Percentiles rank a stretch among this genome's conserved stretches.
phyloP scores from a whole-genome alignment of 2,113 vertebrate species.

The Protobothrops mucrosquamatus region DNA sequence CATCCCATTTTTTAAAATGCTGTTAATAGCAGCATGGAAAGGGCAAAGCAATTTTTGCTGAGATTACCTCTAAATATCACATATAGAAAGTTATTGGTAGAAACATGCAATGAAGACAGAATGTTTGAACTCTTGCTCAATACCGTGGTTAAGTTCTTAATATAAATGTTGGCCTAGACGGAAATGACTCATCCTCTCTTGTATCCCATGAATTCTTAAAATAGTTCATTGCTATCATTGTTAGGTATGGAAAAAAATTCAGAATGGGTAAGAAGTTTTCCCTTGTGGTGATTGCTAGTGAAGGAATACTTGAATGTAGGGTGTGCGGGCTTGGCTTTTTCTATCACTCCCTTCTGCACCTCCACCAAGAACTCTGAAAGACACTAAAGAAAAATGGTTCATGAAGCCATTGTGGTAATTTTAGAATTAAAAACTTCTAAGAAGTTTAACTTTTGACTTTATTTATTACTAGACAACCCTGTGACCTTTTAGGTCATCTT shows the following conservation, averaged over 20 bases:
- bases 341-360: neutral
- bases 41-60: neutral
- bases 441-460: neutral
- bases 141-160: neutral
- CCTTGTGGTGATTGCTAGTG: neutral
- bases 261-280: neutral
- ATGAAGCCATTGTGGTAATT: neutral
- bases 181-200: neutral
- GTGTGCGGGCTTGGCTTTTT: neutral
- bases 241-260: neutral
- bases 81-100: neutral
- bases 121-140: neutral
- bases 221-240: neutral
- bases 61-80: neutral
- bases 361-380: conserved; percentile 13
- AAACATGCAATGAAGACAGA: neutral
- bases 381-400: neutral
- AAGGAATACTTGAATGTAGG: neutral
- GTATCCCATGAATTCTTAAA: neutral
- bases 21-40: neutral
- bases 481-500: neutral
- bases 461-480: neutral
- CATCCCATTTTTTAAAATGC: neutral
- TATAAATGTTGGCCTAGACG: neutral
- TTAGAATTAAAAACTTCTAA: neutral